Evolutionary conservation across 2,797 vertebrate genomes (phyloP), one percentile per base, ranked within the genome.

Genomic region (Aldrovandia affinis): DNA sequence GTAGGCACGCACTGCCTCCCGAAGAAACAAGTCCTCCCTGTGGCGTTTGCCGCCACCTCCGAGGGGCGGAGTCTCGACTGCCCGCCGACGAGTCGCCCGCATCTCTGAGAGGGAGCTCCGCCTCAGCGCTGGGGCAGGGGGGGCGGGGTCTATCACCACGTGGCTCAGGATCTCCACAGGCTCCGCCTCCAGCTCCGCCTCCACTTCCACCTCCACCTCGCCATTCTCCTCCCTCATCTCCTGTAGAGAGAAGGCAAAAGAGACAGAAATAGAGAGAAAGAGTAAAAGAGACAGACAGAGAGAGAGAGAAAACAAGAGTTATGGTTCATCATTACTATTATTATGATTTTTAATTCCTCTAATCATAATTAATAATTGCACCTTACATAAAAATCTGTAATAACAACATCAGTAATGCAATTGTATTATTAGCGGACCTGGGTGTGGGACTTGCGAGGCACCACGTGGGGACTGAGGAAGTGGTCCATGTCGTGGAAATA

Each of bases 381-480:
- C n/a, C n/a, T n/a, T n/a, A n/a, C n/a, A n/a, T n/a, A n/a, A n/a
- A n/a, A n/a, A n/a, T n/a, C n/a, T n/a, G n/a, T n/a, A n/a, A n/a
- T n/a, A n/a, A n/a, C n/a, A n/a, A n/a, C n/a, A n/a, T n/a, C n/a
- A n/a, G n/a, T n/a, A n/a, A n/a, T n/a, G n/a, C n/a, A n/a, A n/a
- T n/a, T n/a, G n/a, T n/a, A 28, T 0, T n/a, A 65, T 12, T 8
- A 30, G 20, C 80, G 39, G 2, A 82, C 81, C 81, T 65, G 81
- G 3, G 70, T 18, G 50, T 10, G 44, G 50, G 81, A 39, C 68
- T 83, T 83, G 36, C 81, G 61, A 0, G 81, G 81, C 5, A 83
- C 65, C 15, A 83, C 68, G 47, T 83, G 81, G 0, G 81, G n/a
- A 68, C 81, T 83, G 81, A 83, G 81, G 68, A 83, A 83, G 47